Percentiles rank a stretch among this genome's conserved stretches.
phyloP scores from a whole-genome alignment of 2,797 vertebrate genomes.

The Kryptopterus vitreolus region DNA sequence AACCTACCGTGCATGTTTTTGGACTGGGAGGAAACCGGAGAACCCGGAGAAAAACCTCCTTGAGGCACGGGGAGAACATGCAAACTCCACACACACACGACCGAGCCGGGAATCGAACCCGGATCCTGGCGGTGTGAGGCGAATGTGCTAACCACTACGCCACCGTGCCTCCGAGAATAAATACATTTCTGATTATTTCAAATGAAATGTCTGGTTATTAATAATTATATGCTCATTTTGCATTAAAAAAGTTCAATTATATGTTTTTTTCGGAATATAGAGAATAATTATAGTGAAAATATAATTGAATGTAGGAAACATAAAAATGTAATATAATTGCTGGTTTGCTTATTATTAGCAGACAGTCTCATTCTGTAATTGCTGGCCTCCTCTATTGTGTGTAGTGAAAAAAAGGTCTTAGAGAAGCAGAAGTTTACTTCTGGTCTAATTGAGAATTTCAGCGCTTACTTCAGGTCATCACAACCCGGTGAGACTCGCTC shows the following conservation, averaged over 20 bases:
- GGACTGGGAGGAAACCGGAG: too few species aligned
- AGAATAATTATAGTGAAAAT: background rate
- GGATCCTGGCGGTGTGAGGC: too few species aligned
- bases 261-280: background rate
- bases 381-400: background rate
- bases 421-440: conserved; percentile 7
- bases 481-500: conserved; percentile 55
- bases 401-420: background rate
- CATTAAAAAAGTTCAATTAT: background rate
- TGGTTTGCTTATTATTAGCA: background rate
- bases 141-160: too few species aligned
- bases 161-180: too few species aligned
- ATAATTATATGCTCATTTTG: background rate
- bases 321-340: conserved; percentile 1
- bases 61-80: too few species aligned
- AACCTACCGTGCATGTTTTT: too few species aligned
- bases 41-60: too few species aligned
- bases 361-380: background rate
- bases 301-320: background rate
- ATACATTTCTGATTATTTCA: background rate
- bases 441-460: conserved; percentile 52
- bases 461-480: conserved; percentile 54
- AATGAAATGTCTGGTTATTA: background rate
- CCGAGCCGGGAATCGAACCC: too few species aligned
- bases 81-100: too few species aligned